phyloP scores from a whole-genome alignment of 2,888 invertebrate genomes.

The Perdita meconis region DNA sequence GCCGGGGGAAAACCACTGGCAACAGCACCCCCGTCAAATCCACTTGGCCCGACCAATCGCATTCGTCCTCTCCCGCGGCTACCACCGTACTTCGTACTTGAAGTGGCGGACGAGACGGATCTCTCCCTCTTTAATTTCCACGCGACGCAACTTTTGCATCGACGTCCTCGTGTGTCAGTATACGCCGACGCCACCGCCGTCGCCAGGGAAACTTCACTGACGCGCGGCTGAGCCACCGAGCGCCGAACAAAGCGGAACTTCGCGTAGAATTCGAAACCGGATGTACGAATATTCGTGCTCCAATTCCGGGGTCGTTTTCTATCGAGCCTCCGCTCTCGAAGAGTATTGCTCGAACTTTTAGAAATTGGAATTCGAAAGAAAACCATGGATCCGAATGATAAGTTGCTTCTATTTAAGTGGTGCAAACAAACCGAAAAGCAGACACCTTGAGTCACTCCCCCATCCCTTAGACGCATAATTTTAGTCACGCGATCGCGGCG shows the following conservation, averaged over 20 bases:
- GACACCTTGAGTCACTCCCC: neutral
- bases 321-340: too few relatives aligned
- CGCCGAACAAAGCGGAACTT: constrained; percentile 44
- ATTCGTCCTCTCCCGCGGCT: constrained; percentile 62
- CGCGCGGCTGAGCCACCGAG: constrained; percentile 30
- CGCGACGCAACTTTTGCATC: constrained; percentile 64
- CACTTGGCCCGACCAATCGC: constrained; percentile 66
- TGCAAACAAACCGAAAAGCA: neutral
- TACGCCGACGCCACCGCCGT: constrained; percentile 49
- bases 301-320: constrained; percentile 20
- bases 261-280: constrained; percentile 26
- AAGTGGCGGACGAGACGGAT: constrained; percentile 70
- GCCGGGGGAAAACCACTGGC: constrained; percentile 49
- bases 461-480: neutral
- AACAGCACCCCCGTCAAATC: constrained; percentile 52
- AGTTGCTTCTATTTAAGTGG: neutral
- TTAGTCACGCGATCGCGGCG: constrained; percentile 5
- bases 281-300: constrained; percentile 35
- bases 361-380: too few relatives aligned
- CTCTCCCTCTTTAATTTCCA: constrained; percentile 69
- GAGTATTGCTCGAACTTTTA: too few relatives aligned
- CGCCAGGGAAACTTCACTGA: constrained; percentile 58
- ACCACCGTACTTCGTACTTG: constrained; percentile 61
- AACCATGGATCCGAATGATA: too few relatives aligned
- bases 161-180: constrained; percentile 60